phyloP scores from a whole-genome alignment of 2,888 invertebrate genomes.

The Hyalella azteca region DNA sequence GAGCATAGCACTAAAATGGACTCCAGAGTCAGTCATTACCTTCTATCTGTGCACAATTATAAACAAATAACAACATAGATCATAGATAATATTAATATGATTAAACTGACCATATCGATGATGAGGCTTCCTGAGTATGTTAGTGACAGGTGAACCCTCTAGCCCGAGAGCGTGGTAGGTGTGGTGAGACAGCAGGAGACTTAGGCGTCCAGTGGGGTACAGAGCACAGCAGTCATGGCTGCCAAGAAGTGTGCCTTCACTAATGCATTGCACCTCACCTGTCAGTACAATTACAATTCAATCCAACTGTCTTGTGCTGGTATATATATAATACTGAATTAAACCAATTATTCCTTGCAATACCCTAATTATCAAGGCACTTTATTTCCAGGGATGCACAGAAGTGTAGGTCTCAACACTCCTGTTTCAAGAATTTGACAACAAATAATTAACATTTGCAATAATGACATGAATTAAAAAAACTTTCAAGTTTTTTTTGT shows the following conservation, averaged over 20 bases:
- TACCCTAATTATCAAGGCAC: too few relatives aligned
- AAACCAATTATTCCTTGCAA: too few relatives aligned
- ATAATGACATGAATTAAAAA: not conserved
- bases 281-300: not conserved
- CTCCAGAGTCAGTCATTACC: too few relatives aligned
- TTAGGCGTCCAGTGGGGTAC: constrained; percentile 22
- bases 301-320: not conserved
- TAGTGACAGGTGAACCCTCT: not conserved
- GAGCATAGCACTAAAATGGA: too few relatives aligned
- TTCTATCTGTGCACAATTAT: too few relatives aligned
- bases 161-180: constrained; percentile 18
- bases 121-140: not conserved
- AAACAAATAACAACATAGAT: too few relatives aligned
- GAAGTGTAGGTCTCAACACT: too few relatives aligned
- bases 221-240: not conserved
- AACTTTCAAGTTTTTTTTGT: too few relatives aligned
- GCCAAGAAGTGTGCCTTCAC: constrained; percentile 1
- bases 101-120: constrained; percentile 24
- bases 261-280: constrained; percentile 9
- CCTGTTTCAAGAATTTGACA: too few relatives aligned
- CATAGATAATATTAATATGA: too few relatives aligned
- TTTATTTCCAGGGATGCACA: too few relatives aligned
- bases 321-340: not conserved
- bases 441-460: too few relatives aligned
- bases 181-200: constrained; percentile 4